Percentiles rank a stretch among this genome's conserved stretches.
phyloP scores from a whole-genome alignment of 2,888 invertebrate genomes.

The Eupithecia insigniata region DNA sequence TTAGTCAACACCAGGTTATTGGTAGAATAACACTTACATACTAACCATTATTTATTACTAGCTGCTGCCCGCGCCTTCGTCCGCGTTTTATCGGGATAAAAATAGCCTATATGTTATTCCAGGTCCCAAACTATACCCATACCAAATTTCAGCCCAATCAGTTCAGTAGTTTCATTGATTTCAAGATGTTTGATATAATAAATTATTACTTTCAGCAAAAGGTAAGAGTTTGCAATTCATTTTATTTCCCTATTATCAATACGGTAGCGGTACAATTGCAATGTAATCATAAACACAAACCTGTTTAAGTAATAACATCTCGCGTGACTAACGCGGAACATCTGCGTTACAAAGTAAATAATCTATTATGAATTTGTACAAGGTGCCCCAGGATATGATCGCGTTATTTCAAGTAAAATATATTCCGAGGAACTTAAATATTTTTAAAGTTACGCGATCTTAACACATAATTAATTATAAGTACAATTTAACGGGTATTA shows the following conservation, averaged over 20 bases:
- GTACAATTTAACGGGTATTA: no score
- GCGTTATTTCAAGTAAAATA: background rate
- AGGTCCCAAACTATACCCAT: no score
- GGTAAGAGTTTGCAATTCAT: background rate
- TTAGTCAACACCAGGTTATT: no score
- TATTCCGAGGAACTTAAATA: background rate
- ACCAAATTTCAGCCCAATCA: no score
- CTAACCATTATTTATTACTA: no score
- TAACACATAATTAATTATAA: no score
- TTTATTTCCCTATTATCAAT: background rate
- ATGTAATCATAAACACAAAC: conserved; percentile 25
- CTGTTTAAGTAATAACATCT: conserved; percentile 7
- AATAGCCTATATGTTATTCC: no score
- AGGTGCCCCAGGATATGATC: background rate
- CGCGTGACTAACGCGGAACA: conserved; percentile 21
- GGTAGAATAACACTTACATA: no score
- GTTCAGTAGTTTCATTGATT: background rate
- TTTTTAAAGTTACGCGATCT: no score
- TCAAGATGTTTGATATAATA: background rate
- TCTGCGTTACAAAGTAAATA: background rate
- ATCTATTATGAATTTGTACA: conserved; percentile 17
- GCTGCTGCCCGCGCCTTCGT: no score
- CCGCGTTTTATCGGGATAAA: no score
- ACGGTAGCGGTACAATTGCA: background rate
- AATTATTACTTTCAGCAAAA: background rate